Percentiles rank a stretch among this genome's conserved stretches.
Evolutionary conservation across 2,113 vertebrate species (phyloP).

Genomic region (Corythornis vintsioides): DNA sequence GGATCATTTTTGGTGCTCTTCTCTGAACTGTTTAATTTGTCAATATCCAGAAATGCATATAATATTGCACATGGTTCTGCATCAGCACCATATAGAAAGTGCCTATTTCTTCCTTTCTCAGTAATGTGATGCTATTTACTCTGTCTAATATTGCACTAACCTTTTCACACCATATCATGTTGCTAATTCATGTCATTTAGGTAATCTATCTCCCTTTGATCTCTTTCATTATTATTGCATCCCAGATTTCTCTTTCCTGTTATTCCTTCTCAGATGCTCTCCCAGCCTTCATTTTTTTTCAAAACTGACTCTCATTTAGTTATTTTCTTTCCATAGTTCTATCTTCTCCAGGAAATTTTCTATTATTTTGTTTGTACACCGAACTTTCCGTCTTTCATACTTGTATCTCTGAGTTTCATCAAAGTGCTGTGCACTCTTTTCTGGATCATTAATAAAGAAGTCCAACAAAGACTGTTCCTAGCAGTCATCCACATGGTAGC

Average conservation of each 20-base stretch:
- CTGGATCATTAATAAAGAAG: conserved; percentile 45
- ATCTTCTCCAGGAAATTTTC: background rate
- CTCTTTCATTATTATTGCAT: conserved; percentile 31
- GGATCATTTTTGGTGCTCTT: conserved; percentile 33
- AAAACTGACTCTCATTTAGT: background rate
- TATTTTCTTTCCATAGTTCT: conserved; percentile 17
- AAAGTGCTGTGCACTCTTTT: conserved; percentile 26
- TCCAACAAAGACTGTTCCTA: background rate
- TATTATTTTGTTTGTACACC: conserved; percentile 17
- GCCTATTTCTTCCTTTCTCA: background rate
- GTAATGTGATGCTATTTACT: background rate
- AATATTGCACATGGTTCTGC: background rate
- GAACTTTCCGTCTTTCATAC: conserved; percentile 8
- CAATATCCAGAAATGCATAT: background rate
- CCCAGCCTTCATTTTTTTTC: conserved; percentile 9
- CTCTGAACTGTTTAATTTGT: conserved; percentile 28
- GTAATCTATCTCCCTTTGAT: background rate
- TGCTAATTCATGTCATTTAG: background rate
- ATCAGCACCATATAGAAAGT: background rate
- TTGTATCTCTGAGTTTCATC: background rate
- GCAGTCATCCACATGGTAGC: conserved; percentile 31
- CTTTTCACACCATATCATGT: background rate
- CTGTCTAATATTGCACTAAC: background rate
- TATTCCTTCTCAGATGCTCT: background rate
- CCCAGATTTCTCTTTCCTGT: conserved; percentile 23